phyloP scores from a whole-genome alignment of 2,113 vertebrate genomes.

The Varanus salvator region DNA sequence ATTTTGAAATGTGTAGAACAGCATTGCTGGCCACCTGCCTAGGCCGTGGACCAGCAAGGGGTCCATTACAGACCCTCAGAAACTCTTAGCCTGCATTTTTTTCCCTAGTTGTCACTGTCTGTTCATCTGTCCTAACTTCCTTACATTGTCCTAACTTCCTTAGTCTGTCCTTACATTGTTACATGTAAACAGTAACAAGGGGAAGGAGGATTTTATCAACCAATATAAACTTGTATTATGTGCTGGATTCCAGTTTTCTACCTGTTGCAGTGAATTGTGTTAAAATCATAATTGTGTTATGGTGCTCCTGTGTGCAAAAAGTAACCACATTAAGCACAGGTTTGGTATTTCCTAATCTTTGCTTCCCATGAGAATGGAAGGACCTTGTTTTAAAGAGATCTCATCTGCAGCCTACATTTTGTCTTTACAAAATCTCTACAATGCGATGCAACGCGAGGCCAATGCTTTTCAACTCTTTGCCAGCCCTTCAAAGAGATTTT shows the following conservation, averaged over 20 bases:
- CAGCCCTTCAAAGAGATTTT: not conserved
- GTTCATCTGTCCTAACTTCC: too few relatives aligned
- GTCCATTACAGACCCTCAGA: too few relatives aligned
- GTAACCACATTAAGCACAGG: not conserved
- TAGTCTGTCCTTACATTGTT: too few relatives aligned
- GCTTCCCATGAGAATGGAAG: not conserved
- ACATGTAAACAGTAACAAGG: too few relatives aligned
- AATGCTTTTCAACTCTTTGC: not conserved
- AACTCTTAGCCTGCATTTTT: too few relatives aligned
- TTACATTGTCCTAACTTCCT: too few relatives aligned
- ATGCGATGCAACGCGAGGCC: constrained; percentile 7
- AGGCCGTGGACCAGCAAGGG: too few relatives aligned
- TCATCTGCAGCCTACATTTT: not conserved
- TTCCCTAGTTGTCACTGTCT: too few relatives aligned
- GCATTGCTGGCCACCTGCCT: too few relatives aligned
- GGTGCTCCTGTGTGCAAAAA: not conserved
- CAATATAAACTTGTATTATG: not conserved
- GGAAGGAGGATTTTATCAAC: too few relatives aligned
- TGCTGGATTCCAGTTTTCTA: not conserved
- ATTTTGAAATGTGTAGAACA: too few relatives aligned
- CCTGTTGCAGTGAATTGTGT: too few relatives aligned
- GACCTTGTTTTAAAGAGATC: not conserved
- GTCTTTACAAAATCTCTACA: constrained; percentile 17
- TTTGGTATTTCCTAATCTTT: not conserved
- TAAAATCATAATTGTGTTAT: not conserved